Percentiles rank a stretch among this genome's conserved stretches.
Evolutionary conservation across 64 coral and sea anemone species (phyloP).

Genomic region (Montipora capricornis): DNA sequence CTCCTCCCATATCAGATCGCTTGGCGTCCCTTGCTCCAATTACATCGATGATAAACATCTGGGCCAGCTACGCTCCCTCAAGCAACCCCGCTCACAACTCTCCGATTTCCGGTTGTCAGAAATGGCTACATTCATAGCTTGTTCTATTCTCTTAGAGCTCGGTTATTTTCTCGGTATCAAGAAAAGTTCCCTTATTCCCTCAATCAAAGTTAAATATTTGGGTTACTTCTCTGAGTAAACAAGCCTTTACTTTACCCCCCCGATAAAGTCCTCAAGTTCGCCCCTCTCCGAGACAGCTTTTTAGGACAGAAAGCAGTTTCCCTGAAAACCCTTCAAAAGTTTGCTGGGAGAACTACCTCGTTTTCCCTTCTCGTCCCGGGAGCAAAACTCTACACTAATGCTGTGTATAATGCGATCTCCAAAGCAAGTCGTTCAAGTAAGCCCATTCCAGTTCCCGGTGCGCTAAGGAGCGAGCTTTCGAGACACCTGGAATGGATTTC

Average conservation of each 20-base stretch:
- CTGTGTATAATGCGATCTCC: neutral
- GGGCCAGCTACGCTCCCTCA: neutral
- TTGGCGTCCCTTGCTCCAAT: neutral
- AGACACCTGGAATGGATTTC: neutral
- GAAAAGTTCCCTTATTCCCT: slow-evolving; percentile 18
- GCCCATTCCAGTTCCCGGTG: neutral
- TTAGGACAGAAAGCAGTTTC: neutral
- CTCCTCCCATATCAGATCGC: slow-evolving; percentile 6
- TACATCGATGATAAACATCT: slow-evolving; percentile 44
- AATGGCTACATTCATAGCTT: slow-evolving; percentile 18
- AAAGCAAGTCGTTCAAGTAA: neutral
- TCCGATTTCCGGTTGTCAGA: slow-evolving; percentile 21
- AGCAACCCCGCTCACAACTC: neutral
- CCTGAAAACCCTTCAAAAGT: slow-evolving; percentile 21
- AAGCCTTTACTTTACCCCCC: no score
- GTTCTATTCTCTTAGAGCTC: neutral
- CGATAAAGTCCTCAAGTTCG: neutral
- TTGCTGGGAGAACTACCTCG: slow-evolving; percentile 12
- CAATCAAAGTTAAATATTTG: slow-evolving; percentile 9
- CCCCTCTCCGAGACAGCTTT: neutral
- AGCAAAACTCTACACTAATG: neutral
- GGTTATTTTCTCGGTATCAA: slow-evolving; percentile 21
- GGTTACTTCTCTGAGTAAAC: neutral
- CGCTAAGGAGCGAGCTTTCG: neutral
- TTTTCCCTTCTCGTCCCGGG: slow-evolving; percentile 11